A percentile compares a stretch with the other conserved stretches of the same genome.
Conservation (phyloP, 2,797 vertebrate species). For the Philypnodon macrostomus region DNA sequence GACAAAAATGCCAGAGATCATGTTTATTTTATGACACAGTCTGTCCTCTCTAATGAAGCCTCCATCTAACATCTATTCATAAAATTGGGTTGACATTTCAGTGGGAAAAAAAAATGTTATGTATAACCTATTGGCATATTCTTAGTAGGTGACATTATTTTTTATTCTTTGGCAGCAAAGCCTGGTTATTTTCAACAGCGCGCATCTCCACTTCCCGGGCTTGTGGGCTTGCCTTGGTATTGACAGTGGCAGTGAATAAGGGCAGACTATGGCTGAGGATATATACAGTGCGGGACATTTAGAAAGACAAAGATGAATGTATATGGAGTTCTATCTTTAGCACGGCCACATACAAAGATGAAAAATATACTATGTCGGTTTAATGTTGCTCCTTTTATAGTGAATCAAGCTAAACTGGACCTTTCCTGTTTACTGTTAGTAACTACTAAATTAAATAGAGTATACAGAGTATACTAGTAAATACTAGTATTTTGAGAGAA, state of each 20-base stretch:
- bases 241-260: conserved; percentile 3
- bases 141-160: conserved; percentile 1
- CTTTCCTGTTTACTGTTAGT: too few species aligned
- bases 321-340: neutral
- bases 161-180: neutral
- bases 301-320: neutral
- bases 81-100: conserved; percentile 7
- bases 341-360: neutral
- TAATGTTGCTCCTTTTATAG: too few species aligned
- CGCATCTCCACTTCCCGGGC: neutral
- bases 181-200: neutral
- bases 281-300: neutral
- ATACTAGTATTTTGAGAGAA: too few species aligned
- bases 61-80: conserved; percentile 1
- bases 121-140: conserved; percentile 15
- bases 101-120: conserved; percentile 2
- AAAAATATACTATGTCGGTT: too few species aligned
- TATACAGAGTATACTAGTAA: too few species aligned
- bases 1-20: conserved; percentile 7
- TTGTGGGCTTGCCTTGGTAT: neutral
- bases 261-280: neutral
- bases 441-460: too few species aligned
- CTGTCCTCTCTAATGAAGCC: conserved; percentile 2
- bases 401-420: too few species aligned
- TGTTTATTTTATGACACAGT: conserved; percentile 12